Conservation (phyloP, 1,140 invertebrate genomes). For the Drosophila neocordata region DNA sequence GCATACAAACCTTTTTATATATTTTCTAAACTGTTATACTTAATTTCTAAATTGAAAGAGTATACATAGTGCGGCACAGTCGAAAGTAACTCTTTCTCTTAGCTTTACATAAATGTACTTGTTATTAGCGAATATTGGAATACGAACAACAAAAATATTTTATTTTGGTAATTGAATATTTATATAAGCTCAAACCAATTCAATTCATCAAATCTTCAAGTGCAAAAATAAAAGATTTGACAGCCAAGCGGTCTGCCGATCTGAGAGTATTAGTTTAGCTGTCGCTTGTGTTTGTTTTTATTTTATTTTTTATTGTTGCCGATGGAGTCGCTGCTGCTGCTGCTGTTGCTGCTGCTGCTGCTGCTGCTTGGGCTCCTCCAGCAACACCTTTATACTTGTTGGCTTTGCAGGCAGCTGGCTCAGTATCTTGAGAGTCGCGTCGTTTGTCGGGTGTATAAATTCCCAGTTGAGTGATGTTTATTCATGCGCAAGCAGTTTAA, state of each 20-base stretch:
- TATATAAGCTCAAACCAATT: constrained; percentile 14
- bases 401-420: constrained; percentile 36
- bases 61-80: no score
- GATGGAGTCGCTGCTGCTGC: not conserved
- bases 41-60: no score
- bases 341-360: constrained; percentile 22
- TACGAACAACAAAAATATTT: not conserved
- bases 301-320: not conserved
- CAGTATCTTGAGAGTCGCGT: constrained; percentile 64
- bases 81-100: no score
- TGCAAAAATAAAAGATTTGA: constrained; percentile 36
- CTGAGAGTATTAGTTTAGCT: not conserved
- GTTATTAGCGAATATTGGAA: not conserved
- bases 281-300: not conserved
- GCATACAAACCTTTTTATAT: no score
- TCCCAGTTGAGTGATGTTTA: constrained; percentile 32
- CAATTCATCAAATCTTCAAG: constrained; percentile 29
- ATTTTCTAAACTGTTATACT: no score
- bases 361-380: constrained; percentile 43
- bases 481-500: constrained; percentile 33
- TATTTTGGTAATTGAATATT: constrained; percentile 3
- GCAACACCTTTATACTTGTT: constrained; percentile 40
- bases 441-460: constrained; percentile 29
- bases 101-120: not conserved
- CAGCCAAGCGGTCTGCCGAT: constrained; percentile 2